Percentiles rank a stretch among this genome's conserved stretches.
Conservation (phyloP, 2,797 vertebrate genomes). For the Sciurus vulgaris region DNA sequence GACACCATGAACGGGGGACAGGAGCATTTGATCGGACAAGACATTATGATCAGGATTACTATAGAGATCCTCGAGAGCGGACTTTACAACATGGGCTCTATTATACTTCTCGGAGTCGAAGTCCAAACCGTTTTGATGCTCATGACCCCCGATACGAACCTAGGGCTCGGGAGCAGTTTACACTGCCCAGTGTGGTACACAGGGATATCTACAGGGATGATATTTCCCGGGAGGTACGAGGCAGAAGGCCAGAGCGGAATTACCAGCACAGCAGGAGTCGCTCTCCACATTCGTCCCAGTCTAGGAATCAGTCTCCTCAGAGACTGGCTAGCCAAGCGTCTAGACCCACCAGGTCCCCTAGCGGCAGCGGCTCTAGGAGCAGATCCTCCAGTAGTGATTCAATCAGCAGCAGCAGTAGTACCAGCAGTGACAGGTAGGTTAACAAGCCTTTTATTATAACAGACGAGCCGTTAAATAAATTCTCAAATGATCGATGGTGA, state of each 20-base stretch:
- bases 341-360: slow-evolving; percentile 93
- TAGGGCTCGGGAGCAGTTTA: slow-evolving; percentile 96
- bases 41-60: slow-evolving; percentile 99
- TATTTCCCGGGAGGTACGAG: slow-evolving; percentile 94
- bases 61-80: slow-evolving; percentile 96
- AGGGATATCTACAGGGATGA: slow-evolving; percentile 97
- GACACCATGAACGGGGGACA: slow-evolving; percentile 98
- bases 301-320: slow-evolving; percentile 96
- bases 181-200: slow-evolving; percentile 98
- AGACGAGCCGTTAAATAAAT: not conserved
- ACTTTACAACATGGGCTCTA: slow-evolving; percentile 94
- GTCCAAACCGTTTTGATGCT: slow-evolving; percentile 96
- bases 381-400: slow-evolving; percentile 99
- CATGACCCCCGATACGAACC: slow-evolving; percentile 97
- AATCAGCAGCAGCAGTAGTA: slow-evolving; percentile 99
- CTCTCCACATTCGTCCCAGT: slow-evolving; percentile 97
- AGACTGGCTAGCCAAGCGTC: slow-evolving; percentile 94
- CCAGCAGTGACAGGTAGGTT: slow-evolving; percentile 97
- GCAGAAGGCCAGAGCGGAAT: slow-evolving; percentile 94
- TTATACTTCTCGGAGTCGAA: slow-evolving; percentile 97
- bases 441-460: not conserved
- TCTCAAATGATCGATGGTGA: not conserved
- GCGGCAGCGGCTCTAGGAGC: slow-evolving; percentile 95
- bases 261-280: slow-evolving; percentile 97
- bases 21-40: slow-evolving; percentile 97